These are phyloP conservation scores for Drosophila athabasca DNA, from an alignment of 1,140 invertebrate species.

Conservation along the genomic window DNA sequence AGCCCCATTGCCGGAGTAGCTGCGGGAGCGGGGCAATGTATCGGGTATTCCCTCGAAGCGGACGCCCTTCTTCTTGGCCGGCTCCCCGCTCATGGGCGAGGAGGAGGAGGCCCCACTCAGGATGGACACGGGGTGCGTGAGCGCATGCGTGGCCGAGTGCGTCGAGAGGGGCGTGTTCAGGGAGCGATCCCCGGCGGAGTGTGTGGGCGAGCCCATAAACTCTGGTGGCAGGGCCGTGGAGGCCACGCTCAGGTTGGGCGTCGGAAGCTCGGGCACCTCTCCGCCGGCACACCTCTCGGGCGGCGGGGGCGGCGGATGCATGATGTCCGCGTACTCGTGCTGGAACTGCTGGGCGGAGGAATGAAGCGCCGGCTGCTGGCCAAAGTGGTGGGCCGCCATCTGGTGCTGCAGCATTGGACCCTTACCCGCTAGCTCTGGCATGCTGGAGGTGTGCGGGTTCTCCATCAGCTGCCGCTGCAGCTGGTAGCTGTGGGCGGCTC, in stretches of 20 bases:
- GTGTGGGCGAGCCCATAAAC: slow-evolving; percentile 74
- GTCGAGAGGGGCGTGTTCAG: slow-evolving; percentile 65
- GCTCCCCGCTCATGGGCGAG: slow-evolving; percentile 78
- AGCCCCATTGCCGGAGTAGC: slow-evolving; percentile 79
- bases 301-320: slow-evolving; percentile 60
- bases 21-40: slow-evolving; percentile 74
- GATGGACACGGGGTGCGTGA: slow-evolving; percentile 74
- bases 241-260: slow-evolving; percentile 78
- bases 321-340: slow-evolving; percentile 70
- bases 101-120: slow-evolving; percentile 75
- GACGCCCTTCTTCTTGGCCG: slow-evolving; percentile 78
- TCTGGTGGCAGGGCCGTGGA: slow-evolving; percentile 79
- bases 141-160: slow-evolving; percentile 61
- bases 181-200: slow-evolving; percentile 69
- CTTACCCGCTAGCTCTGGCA: slow-evolving; percentile 69
- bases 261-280: slow-evolving; percentile 75
- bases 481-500: slow-evolving; percentile 64
- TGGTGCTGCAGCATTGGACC: background rate
- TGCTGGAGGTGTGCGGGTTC: slow-evolving; percentile 71
- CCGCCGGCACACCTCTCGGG: slow-evolving; percentile 8
- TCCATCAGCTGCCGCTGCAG: slow-evolving; percentile 73
- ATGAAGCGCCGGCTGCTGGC: slow-evolving; percentile 36
- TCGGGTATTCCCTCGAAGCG: slow-evolving; percentile 81
- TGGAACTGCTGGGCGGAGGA: slow-evolving; percentile 61
- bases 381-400: background rate